Base-by-base conservation (phyloP, 1,140 invertebrate genomes). In the Eumeta japonica region DNA sequence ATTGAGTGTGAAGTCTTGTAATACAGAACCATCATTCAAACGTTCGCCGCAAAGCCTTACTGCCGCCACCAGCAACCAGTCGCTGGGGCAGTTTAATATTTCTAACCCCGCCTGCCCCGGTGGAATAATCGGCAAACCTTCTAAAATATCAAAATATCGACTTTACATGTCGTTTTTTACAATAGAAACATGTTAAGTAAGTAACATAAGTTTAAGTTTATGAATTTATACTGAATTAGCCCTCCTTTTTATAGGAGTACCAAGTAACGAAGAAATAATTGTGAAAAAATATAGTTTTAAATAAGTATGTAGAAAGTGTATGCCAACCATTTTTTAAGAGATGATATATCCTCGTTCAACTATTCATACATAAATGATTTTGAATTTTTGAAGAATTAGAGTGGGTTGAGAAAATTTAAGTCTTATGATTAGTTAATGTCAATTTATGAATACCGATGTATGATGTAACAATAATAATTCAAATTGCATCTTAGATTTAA, bases 21-120 rank as follows among this genome's bases (percentile, higher is more conserved):
- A 60, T 2, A 77, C 50, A 1, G 78, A 74, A 10, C 81, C 85
- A 57, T 88, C 86, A 52, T 88, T 88, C 2, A 89, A 71, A n/a
- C 81, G 73, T 35, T 86, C 83, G 0, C 87, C 87, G 50, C 87
- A 88, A 3, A 88, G 63, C 39, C 86, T 70, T 7, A 81, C 77
- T 10, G 83, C 83, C 41, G 84, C 79, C 34, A 88, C 71, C 1
- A 84, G 61, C 15, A 89, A 72, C 57, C 82, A 89, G 52, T 89
- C 86, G 36, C 81, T 80, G 0, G 85, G 85, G 52, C 86, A 89
- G 53, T 86, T 83, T 45, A 82, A 79, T 36, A 85, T 78, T 35
- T 87, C 86, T 16, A 82, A 80, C 0, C 86, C 87, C 1, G 86
- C 86, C 57, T 87, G 83, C 0, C 79, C 79, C 30, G 77, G 71